Evolutionary conservation across 2,113 vertebrate species (phyloP).

Genomic region (Salvelinus alpinus): DNA sequence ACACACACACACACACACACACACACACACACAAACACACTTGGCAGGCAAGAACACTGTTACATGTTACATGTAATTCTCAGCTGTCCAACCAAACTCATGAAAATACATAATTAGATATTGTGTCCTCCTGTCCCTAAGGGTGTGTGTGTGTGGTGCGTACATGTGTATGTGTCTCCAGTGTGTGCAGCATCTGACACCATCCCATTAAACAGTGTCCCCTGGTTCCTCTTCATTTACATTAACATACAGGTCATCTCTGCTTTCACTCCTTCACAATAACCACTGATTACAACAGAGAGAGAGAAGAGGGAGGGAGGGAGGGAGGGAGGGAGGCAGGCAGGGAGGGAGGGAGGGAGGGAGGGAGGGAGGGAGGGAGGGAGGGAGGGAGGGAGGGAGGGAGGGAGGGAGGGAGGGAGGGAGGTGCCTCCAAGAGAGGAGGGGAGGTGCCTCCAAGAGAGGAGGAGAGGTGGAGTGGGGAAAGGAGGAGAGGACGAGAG

Average conservation of each 20-base stretch:
- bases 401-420: background rate
- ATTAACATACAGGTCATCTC: slow-evolving; percentile 48
- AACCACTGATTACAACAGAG: background rate
- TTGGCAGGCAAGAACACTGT: background rate
- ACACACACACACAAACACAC: too few relatives aligned
- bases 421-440: too few relatives aligned
- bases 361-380: too few relatives aligned
- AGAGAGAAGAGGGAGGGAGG: slow-evolving; percentile 16
- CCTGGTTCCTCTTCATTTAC: slow-evolving; percentile 25
- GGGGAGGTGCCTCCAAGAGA: too few relatives aligned
- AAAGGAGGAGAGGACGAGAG: too few relatives aligned
- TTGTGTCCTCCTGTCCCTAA: background rate
- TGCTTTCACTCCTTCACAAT: background rate
- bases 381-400: too few relatives aligned
- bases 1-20: too few relatives aligned
- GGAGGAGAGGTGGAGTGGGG: too few relatives aligned
- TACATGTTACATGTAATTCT: background rate
- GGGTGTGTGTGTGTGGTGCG: background rate
- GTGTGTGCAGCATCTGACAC: background rate
- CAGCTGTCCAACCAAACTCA: background rate
- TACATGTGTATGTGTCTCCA: slow-evolving; percentile 2
- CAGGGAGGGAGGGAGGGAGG: background rate
- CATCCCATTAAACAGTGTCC: slow-evolving; percentile 15
- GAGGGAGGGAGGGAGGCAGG: background rate
- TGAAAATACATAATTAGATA: background rate